These are phyloP conservation scores for Clarias laeviceps DNA, from an alignment of 2,797 vertebrate species.

Conservation along the genomic window DNA sequence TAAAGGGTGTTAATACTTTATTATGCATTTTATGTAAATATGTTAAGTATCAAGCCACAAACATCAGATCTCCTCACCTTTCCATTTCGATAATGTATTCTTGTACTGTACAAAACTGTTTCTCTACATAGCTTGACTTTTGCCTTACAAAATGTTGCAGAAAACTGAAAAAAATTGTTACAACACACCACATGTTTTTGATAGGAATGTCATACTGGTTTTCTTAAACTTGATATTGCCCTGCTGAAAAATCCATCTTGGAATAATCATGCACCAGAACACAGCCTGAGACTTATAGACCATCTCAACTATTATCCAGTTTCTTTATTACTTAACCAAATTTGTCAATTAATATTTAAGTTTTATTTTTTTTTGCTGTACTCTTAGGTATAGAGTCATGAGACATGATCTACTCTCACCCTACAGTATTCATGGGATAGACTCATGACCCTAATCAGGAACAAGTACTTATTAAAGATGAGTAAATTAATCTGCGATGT, in stretches of 20 bases:
- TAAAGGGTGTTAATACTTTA: no score
- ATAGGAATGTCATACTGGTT: background rate
- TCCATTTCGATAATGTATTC: background rate
- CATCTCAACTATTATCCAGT: background rate
- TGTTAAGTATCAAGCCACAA: background rate
- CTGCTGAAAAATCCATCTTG: background rate
- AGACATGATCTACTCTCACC: background rate
- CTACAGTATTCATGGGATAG: background rate
- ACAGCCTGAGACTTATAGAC: background rate
- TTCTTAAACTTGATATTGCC: background rate
- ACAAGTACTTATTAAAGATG: background rate
- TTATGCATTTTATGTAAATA: no score
- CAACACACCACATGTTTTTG: background rate
- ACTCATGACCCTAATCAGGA: background rate
- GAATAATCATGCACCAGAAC: background rate
- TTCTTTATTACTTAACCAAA: background rate
- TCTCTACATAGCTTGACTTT: background rate
- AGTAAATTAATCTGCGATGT: background rate
- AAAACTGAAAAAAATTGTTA: no score
- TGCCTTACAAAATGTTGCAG: no score
- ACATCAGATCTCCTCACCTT: background rate
- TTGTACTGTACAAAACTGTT: background rate
- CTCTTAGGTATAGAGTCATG: no score
- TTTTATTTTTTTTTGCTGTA: background rate
- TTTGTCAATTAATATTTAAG: background rate